Evolutionary conservation across 37 sponge, comb jelly and placozoan species (phyloP), one percentile per base, ranked within the genome.

Genomic region (Ephydatia muelleri): DNA sequence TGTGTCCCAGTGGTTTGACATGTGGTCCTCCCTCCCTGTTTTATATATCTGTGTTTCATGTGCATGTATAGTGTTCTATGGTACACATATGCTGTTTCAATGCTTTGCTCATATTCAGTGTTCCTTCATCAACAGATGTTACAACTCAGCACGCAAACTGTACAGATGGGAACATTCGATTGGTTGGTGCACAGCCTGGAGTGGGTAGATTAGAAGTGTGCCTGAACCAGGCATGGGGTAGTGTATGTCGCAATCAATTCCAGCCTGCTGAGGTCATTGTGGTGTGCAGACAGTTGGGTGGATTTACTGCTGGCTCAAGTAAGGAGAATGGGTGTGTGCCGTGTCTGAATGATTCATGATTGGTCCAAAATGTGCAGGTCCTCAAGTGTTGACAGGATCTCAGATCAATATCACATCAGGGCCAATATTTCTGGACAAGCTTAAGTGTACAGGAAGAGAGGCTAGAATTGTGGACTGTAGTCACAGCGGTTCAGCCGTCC

Each of bases 401-500:
- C 72, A 71, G 72, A 34, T 71, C 36, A 73, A 39, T 57, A 9
- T 32, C 21, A 64, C 27, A 34, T 73, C 39, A 66, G 84, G 84
- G 11, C 84, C 84, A 66, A 75, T 84, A 19, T 84, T 84, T 76
- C 84, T 84, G 65, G 68, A 75, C 67, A 68, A 84, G 13, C 84
- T 76, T 23, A 21, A 25, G 27, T 82, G 83, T 28, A 64, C 78
- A 40, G 77, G 30, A 14, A 31, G 70, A 47, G 78, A 77, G 30
- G 68, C 40, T 57, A 57, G 57, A 57, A 14, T 57, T 57, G 11
- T 25, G 21, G 72, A 11, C 19, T 71, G 27, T 28, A 71, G 12
- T 11, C 12, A 12, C 19, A n/a, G n/a, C n/a, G n/a, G n/a, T n/a
- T n/a, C n/a, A n/a, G n/a, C n/a, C n/a, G n/a, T n/a, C n/a, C n/a